Conservation (phyloP, 2,113 vertebrate genomes). For the Coryphaenoides rupestris region DNA sequence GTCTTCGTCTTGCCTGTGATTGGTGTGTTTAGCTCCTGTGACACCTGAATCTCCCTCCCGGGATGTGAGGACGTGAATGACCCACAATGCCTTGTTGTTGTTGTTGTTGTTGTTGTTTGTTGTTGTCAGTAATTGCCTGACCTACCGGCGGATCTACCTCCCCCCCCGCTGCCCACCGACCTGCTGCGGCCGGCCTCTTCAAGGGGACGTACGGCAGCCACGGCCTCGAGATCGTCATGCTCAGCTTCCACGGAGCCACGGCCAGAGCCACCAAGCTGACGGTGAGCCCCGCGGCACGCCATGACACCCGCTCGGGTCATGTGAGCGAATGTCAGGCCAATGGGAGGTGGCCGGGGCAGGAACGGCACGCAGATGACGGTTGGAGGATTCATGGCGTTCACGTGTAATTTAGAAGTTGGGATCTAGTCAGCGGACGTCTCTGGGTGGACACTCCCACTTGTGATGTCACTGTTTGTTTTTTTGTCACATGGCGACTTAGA, state of each 20-base stretch:
- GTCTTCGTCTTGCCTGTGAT: too few relatives aligned
- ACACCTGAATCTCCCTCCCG: neutral
- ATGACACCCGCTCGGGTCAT: slow-evolving; percentile 38
- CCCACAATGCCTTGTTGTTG: slow-evolving; percentile 10
- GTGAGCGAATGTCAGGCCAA: slow-evolving; percentile 32
- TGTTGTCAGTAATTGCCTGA: slow-evolving; percentile 92
- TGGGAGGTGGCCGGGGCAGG: too few relatives aligned
- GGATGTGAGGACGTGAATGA: too few relatives aligned
- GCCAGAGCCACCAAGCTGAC: slow-evolving; percentile 95
- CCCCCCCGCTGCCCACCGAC: slow-evolving; percentile 82
- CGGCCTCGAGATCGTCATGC: slow-evolving; percentile 95
- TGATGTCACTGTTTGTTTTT: too few relatives aligned
- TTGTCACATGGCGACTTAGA: too few relatives aligned
- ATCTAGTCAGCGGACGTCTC: too few relatives aligned
- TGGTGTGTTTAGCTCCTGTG: too few relatives aligned
- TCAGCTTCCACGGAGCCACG: slow-evolving; percentile 85
- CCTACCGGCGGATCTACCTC: slow-evolving; percentile 94
- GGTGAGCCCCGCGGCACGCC: slow-evolving; percentile 63
- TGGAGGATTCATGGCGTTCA: too few relatives aligned
- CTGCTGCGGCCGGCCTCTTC: slow-evolving; percentile 93
- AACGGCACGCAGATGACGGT: too few relatives aligned
- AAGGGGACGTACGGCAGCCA: slow-evolving; percentile 98
- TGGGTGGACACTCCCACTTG: too few relatives aligned
- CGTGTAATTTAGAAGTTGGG: too few relatives aligned
- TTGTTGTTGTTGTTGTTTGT: too few relatives aligned